phyloP scores from a whole-genome alignment of 1,140 invertebrate genomes.

The Ctenoplectra terminalis region DNA sequence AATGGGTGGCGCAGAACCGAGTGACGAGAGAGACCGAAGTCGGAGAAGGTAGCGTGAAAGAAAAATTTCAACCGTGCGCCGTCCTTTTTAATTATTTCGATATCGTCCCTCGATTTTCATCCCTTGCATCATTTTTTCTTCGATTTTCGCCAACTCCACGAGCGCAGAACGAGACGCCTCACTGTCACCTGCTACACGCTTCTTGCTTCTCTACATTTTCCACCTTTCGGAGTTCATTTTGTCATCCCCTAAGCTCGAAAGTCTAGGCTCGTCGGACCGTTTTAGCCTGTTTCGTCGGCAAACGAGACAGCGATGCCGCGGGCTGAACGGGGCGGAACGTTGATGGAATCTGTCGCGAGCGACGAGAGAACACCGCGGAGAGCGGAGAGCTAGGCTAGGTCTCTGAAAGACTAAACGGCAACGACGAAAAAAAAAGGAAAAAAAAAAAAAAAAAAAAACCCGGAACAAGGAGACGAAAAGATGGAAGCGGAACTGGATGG shows the following conservation, averaged over 20 bases:
- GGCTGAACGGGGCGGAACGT: conserved; percentile 48
- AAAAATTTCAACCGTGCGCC: conserved; percentile 18
- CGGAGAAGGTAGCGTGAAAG: background rate
- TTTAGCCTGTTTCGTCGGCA: conserved; percentile 6
- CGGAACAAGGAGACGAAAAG: conserved; percentile 22
- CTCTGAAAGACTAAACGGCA: conserved; percentile 49
- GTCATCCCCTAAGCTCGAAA: background rate
- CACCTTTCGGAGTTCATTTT: background rate
- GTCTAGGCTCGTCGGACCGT: conserved; percentile 12
- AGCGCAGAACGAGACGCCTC: conserved; percentile 6
- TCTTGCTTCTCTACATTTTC: background rate
- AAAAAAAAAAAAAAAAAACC: background rate
- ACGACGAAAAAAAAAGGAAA: background rate
- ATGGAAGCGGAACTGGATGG: conserved; percentile 8
- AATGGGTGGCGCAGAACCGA: conserved; percentile 3
- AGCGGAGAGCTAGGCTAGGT: background rate
- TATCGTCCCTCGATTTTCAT: conserved; percentile 11
- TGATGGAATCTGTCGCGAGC: conserved; percentile 55
- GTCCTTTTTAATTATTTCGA: conserved; percentile 55
- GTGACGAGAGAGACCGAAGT: too few relatives aligned
- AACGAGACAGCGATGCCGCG: conserved; percentile 39
- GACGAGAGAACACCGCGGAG: background rate
- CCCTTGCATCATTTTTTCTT: background rate
- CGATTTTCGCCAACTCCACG: background rate
- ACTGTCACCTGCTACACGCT: background rate